phyloP scores from a whole-genome alignment of 92 coral and sea anemone species.

The Desmophyllum pertusum region DNA sequence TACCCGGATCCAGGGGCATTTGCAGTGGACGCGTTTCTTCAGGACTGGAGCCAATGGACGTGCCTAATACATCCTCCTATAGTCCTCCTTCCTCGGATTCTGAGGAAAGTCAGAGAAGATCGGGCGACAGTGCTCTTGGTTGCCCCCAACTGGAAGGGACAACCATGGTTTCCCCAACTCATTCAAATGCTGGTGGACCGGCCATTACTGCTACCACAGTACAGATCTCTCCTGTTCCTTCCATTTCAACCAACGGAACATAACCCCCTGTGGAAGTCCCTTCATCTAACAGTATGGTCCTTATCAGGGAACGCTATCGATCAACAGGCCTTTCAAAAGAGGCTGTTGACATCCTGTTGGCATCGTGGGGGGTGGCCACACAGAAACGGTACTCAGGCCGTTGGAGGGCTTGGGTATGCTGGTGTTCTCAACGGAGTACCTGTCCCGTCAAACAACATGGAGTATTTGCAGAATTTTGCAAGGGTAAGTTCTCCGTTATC shows the following conservation, averaged over 20 bases:
- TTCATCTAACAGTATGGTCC: constrained; percentile 4
- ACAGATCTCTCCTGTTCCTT: constrained; percentile 37
- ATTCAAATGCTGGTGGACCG: constrained; percentile 53
- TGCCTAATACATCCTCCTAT: constrained; percentile 55
- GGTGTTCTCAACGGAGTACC: constrained; percentile 52
- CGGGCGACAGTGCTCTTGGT: constrained; percentile 51
- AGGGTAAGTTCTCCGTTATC: no score
- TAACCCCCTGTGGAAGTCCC: constrained; percentile 42
- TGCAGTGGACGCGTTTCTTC: constrained; percentile 57
- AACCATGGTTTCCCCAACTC: constrained; percentile 57
- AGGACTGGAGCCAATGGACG: constrained; percentile 61
- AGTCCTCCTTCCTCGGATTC: constrained; percentile 44
- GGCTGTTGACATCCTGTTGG: constrained; percentile 39
- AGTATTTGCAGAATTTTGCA: no score
- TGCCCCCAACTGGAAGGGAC: constrained; percentile 61
- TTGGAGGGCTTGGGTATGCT: constrained; percentile 55
- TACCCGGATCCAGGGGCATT: constrained; percentile 8
- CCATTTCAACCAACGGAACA: constrained; percentile 52
- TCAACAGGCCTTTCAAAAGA: constrained; percentile 59
- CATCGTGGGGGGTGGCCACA: constrained; percentile 50
- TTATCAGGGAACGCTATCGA: constrained; percentile 42
- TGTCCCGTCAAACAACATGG: no score
- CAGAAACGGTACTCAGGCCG: constrained; percentile 54
- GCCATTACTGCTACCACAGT: constrained; percentile 55
- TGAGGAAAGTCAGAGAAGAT: constrained; percentile 48